A percentile compares a stretch with the other conserved stretches of the same genome.
These are phyloP conservation scores for Nemoura dubitans DNA, from an alignment of 2,888 invertebrate genomes.

Conservation along the genomic window DNA sequence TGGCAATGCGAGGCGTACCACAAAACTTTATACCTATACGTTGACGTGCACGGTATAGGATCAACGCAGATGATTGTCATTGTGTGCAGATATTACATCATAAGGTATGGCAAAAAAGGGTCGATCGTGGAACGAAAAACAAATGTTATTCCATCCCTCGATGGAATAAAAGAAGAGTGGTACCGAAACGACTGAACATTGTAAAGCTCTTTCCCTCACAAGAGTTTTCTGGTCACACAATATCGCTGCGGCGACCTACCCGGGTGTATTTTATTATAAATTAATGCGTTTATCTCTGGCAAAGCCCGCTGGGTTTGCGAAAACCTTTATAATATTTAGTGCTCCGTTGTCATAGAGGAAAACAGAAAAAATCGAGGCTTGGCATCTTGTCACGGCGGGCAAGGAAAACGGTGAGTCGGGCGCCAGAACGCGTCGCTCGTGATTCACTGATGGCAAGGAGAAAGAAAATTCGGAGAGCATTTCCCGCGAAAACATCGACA, in stretches of 20 bases:
- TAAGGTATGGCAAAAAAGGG: neutral
- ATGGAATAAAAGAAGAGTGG: neutral
- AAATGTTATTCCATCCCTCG: neutral
- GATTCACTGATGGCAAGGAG: neutral
- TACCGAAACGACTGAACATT: neutral
- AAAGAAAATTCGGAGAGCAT: neutral
- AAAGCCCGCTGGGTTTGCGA: slow-evolving; percentile 12
- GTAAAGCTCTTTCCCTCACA: slow-evolving; percentile 12
- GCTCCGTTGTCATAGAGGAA: neutral
- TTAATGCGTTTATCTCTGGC: neutral
- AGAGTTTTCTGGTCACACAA: neutral
- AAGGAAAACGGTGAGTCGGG: neutral
- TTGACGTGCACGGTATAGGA: neutral
- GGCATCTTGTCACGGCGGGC: neutral
- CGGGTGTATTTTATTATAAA: slow-evolving; percentile 4
- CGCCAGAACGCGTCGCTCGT: neutral
- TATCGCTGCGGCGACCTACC: neutral
- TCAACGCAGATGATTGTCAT: neutral
- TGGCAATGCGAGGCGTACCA: neutral
- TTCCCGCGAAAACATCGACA: neutral
- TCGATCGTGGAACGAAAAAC: neutral
- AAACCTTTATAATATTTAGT: slow-evolving; percentile 12
- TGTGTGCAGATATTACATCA: neutral
- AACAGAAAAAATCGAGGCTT: slow-evolving; percentile 4
- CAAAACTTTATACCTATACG: neutral